These are phyloP conservation scores for Odiellus spinosus DNA, from an alignment of 2,888 invertebrate species.

Conservation along the genomic window DNA sequence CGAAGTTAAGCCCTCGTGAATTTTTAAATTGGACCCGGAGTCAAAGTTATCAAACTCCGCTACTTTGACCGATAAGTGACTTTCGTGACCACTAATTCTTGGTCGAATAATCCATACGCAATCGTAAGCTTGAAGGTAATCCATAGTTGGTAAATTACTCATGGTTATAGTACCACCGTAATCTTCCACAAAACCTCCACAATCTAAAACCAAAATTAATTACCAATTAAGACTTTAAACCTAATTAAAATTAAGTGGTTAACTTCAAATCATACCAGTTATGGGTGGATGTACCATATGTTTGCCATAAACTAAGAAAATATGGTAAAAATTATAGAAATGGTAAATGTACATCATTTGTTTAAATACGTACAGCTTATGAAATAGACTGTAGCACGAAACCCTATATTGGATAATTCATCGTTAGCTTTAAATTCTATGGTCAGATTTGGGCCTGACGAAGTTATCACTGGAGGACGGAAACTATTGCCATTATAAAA, in stretches of 20 bases:
- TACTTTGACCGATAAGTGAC: constrained; percentile 46
- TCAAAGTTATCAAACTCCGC: constrained; percentile 43
- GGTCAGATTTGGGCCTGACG: constrained; percentile 44
- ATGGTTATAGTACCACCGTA: constrained; percentile 55
- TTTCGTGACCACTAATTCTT: constrained; percentile 45
- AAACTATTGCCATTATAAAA: constrained; percentile 48
- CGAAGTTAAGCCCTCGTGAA: constrained; percentile 52
- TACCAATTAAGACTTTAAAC: too few species aligned
- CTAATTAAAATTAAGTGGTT: background rate
- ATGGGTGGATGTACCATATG: background rate
- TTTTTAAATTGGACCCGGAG: constrained; percentile 34
- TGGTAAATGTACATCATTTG: too few species aligned
- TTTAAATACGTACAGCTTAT: constrained; percentile 22
- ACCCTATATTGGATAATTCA: constrained; percentile 44
- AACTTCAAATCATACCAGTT: background rate
- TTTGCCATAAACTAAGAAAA: background rate
- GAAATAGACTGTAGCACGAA: constrained; percentile 44
- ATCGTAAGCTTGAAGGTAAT: constrained; percentile 41
- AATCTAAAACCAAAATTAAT: constrained; percentile 34
- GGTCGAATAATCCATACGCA: constrained; percentile 56
- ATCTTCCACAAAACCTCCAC: constrained; percentile 52
- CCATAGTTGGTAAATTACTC: constrained; percentile 48
- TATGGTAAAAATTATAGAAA: too few species aligned
- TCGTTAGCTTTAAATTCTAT: constrained; percentile 54
- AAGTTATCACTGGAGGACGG: constrained; percentile 48